These are phyloP conservation scores for Cyprinella venusta DNA, from an alignment of 2,797 vertebrate genomes.

Conservation along the genomic window DNA sequence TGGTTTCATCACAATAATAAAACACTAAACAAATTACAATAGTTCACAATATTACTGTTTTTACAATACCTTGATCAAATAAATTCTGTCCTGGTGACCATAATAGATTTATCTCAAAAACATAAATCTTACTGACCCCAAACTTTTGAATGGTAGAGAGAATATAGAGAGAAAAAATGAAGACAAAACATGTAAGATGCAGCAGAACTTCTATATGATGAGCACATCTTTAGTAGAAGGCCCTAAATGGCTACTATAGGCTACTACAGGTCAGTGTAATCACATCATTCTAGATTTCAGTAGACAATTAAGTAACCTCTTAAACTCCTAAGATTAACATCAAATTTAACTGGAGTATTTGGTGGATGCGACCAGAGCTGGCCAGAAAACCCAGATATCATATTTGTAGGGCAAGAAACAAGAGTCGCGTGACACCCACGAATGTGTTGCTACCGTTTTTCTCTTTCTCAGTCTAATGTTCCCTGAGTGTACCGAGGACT, in stretches of 20 bases:
- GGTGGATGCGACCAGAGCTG: neutral
- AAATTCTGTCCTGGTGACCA: neutral
- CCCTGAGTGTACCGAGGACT: neutral
- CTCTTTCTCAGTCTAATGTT: slow-evolving; percentile 20
- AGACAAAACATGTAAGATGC: neutral
- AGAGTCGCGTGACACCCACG: neutral
- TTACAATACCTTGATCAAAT: neutral
- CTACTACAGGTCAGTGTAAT: no score
- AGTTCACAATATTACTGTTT: neutral
- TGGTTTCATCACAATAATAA: neutral
- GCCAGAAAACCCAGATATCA: neutral
- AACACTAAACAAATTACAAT: neutral
- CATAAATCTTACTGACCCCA: neutral
- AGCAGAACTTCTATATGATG: neutral
- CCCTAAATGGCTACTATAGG: neutral
- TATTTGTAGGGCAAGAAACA: neutral
- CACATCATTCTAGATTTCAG: neutral
- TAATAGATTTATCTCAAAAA: neutral
- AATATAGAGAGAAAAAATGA: neutral
- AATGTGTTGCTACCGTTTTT: neutral
- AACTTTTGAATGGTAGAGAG: neutral
- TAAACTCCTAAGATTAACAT: neutral
- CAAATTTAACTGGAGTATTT: neutral
- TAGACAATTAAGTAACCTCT: neutral
- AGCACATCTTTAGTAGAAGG: neutral